Percentiles rank a stretch among this genome's conserved stretches.
Evolutionary conservation across 92 coral and sea anemone species (phyloP).

Genomic region (Anthopleura xanthogrammica): DNA sequence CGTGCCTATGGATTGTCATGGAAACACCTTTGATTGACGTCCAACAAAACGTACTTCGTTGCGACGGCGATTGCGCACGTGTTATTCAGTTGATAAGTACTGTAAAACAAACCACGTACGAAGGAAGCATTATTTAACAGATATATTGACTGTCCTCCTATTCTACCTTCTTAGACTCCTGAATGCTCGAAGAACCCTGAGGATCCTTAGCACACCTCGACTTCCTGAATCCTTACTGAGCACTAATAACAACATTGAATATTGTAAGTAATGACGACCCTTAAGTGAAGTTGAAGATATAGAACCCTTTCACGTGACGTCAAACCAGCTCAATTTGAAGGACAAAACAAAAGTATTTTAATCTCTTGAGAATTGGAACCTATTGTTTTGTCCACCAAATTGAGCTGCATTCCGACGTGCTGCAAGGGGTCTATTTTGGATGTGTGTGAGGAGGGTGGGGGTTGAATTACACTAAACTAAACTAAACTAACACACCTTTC

Average conservation of each 20-base stretch:
- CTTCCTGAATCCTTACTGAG: slow-evolving; percentile 95
- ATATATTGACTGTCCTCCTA: background rate
- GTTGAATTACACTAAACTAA: background rate
- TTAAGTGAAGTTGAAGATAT: too few species aligned
- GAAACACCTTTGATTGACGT: too few species aligned
- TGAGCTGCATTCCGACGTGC: too few species aligned
- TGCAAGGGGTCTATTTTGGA: too few species aligned
- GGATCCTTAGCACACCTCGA: slow-evolving; percentile 95
- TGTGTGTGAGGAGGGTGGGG: background rate
- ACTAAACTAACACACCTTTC: background rate
- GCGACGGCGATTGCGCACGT: background rate
- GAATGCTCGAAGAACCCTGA: slow-evolving; percentile 95
- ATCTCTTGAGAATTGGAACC: too few species aligned
- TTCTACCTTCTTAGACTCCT: slow-evolving; percentile 94
- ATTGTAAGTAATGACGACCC: background rate
- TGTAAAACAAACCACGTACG: too few species aligned
- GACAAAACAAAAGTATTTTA: too few species aligned
- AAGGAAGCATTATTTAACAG: background rate
- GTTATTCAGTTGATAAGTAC: too few species aligned
- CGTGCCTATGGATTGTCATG: too few species aligned
- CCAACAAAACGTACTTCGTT: background rate
- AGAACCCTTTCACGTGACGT: too few species aligned
- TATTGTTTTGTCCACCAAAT: too few species aligned
- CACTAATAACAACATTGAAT: slow-evolving; percentile 38
- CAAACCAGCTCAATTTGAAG: too few species aligned